A percentile compares a stretch with the other conserved stretches of the same genome.
phyloP scores from a whole-genome alignment of 2,797 vertebrate species.

The Lacerta bilineata region DNA sequence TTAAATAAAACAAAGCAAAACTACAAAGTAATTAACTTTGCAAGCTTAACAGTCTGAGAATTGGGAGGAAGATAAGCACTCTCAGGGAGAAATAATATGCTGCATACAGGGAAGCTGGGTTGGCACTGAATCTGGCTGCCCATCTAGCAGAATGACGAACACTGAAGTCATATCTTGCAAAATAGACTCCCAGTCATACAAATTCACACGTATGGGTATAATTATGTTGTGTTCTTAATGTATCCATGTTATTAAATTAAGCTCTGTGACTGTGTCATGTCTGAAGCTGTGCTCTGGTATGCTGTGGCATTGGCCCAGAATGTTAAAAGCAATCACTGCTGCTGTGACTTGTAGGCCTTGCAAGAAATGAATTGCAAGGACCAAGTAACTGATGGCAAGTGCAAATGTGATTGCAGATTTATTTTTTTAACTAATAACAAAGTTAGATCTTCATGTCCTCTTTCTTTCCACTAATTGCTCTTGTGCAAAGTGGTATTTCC shows the following conservation, averaged over 20 bases:
- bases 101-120: background rate
- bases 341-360: slow-evolving; percentile 4
- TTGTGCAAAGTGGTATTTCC: background rate
- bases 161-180: background rate
- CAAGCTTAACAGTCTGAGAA: background rate
- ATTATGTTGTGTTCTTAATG: no score
- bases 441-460: background rate
- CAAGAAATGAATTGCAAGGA: slow-evolving; percentile 12
- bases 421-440: background rate
- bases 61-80: background rate
- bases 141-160: background rate
- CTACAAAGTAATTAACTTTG: background rate
- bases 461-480: background rate
- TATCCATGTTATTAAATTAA: background rate
- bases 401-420: slow-evolving; percentile 47
- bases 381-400: slow-evolving; percentile 47
- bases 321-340: accelerated
- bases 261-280: background rate
- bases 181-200: no score
- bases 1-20: background rate
- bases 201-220: background rate
- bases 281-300: slow-evolving; percentile 11
- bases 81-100: background rate
- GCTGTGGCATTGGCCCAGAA: background rate
- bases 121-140: background rate